phyloP scores from a whole-genome alignment of 2,113 vertebrate species.

The Struthio camelus region DNA sequence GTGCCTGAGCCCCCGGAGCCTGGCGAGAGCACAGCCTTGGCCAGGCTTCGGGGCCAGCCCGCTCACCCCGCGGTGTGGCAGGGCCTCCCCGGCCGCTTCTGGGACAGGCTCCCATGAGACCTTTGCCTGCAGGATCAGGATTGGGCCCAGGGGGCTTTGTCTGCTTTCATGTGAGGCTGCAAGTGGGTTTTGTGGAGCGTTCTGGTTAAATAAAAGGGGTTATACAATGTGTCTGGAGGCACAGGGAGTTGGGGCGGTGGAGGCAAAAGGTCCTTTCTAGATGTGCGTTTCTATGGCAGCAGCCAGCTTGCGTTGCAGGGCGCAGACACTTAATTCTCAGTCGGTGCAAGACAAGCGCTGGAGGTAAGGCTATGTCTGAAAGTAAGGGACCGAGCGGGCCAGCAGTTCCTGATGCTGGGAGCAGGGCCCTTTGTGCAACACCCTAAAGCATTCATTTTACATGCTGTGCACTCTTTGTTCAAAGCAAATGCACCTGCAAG shows the following conservation, averaged over 20 bases:
- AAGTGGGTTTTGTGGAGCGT: slow-evolving; percentile 37
- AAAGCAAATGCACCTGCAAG: fast-evolving
- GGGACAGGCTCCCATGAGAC: background rate
- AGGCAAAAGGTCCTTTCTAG: slow-evolving; percentile 21
- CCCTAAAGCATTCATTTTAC: background rate
- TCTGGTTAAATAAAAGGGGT: slow-evolving; percentile 33
- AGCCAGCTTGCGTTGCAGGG: background rate
- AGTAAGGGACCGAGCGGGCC: background rate
- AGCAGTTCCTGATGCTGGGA: background rate
- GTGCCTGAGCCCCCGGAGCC: background rate
- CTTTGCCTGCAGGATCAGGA: background rate
- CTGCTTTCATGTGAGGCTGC: background rate
- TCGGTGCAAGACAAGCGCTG: background rate
- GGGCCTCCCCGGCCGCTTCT: background rate
- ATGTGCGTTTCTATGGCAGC: slow-evolving; percentile 44
- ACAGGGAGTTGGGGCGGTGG: background rate
- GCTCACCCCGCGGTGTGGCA: background rate
- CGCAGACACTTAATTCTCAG: background rate
- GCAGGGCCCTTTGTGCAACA: slow-evolving; percentile 10
- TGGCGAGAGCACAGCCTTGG: background rate
- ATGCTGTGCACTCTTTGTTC: background rate
- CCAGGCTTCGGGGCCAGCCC: background rate
- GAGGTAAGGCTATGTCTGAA: background rate
- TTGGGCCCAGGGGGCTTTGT: background rate
- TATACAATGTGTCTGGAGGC: slow-evolving; percentile 17